Conservation (phyloP, 2,888 invertebrate genomes). For the Noctua pronuba region DNA sequence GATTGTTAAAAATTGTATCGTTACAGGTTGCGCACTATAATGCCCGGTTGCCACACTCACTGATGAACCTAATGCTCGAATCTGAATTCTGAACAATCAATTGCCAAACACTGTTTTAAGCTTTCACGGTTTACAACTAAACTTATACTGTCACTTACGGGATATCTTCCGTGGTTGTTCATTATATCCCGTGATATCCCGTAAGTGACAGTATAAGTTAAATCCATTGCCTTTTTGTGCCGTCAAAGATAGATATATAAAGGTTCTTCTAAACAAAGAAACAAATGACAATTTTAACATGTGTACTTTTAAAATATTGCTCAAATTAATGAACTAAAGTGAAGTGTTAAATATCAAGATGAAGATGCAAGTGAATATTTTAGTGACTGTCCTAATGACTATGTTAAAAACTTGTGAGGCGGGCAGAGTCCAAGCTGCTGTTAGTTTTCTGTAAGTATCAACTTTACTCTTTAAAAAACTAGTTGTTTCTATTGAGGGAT, state of each 20-base stretch:
- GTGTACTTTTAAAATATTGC: conserved; percentile 51
- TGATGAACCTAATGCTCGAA: not conserved
- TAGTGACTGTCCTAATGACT: conserved; percentile 69
- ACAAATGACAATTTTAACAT: conserved; percentile 4
- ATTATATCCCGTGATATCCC: too few relatives aligned
- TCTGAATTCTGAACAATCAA: too few relatives aligned
- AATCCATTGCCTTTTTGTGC: not conserved
- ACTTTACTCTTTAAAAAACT: not conserved
- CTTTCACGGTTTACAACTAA: too few relatives aligned
- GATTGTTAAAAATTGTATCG: not conserved
- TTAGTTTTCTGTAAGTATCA: conserved; percentile 85
- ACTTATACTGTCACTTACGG: too few relatives aligned
- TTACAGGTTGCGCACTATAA: not conserved
- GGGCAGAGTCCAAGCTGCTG: conserved; percentile 84
- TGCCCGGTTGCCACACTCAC: not conserved
- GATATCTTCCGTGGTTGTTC: too few relatives aligned
- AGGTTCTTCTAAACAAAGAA: not conserved
- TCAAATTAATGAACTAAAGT: conserved; percentile 59
- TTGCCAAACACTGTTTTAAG: too few relatives aligned
- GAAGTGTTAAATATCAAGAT: conserved; percentile 67
- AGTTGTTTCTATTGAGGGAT: not conserved
- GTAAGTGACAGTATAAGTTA: too few relatives aligned
- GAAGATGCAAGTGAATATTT: conserved; percentile 70
- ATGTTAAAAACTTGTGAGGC: conserved; percentile 70
- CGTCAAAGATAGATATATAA: not conserved